Evolutionary conservation across 2,888 invertebrate genomes (phyloP).

Genomic region (Sycophila texana): DNA sequence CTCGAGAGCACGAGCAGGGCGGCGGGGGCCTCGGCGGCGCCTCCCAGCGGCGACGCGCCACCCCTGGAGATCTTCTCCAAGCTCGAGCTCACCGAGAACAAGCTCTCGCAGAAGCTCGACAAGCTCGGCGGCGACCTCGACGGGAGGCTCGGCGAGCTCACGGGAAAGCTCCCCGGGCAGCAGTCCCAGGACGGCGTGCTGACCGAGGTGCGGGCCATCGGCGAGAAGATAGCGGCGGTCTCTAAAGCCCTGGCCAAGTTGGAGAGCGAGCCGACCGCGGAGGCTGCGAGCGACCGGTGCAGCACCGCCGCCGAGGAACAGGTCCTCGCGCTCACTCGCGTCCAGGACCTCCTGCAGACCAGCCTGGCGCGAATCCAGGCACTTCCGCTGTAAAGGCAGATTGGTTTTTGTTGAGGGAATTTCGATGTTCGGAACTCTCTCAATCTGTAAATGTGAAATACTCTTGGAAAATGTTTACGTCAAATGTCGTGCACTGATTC

Average conservation of each 20-base stretch:
- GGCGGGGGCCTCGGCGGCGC: background rate
- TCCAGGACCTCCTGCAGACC: slow-evolving; percentile 66
- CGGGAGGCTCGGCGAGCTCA: background rate
- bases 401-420: background rate
- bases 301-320: slow-evolving; percentile 62
- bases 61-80: slow-evolving; percentile 61
- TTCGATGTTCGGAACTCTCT: background rate
- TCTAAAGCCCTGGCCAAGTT: slow-evolving; percentile 24
- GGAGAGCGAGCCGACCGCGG: background rate
- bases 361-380: slow-evolving; percentile 65
- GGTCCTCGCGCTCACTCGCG: slow-evolving; percentile 60
- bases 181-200: slow-evolving; percentile 45
- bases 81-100: slow-evolving; percentile 27
- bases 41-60: background rate
- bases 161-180: slow-evolving; percentile 51
- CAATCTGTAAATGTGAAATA: too few relatives aligned
- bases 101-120: slow-evolving; percentile 7
- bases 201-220: slow-evolving; percentile 35
- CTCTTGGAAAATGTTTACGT: too few relatives aligned
- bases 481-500: too few relatives aligned
- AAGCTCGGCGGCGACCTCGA: slow-evolving; percentile 22
- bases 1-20: slow-evolving; percentile 69
- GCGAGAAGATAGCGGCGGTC: slow-evolving; percentile 22
- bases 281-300: background rate
- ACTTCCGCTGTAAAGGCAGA: slow-evolving; percentile 64